Conservation (phyloP, 2,888 invertebrate genomes). For the Microdon myrmicae region DNA sequence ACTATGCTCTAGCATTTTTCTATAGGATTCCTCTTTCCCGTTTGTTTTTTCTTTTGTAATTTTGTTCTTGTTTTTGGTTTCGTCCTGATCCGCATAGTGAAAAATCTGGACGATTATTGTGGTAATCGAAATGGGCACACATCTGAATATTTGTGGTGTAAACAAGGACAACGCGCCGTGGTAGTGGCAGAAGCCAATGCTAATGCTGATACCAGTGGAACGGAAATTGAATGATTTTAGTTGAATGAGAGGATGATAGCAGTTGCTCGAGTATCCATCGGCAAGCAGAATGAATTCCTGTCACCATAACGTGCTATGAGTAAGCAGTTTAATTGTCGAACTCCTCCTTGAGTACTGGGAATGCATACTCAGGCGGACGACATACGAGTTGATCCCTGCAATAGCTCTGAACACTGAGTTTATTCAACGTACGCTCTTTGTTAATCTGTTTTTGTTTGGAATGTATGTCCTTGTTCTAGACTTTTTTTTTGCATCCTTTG, state of each 20-base stretch:
- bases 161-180: slow-evolving; percentile 5
- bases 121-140: slow-evolving; percentile 50
- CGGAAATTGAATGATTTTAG: slow-evolving; percentile 49
- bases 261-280: background rate
- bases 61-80: background rate
- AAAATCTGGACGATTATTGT: slow-evolving; percentile 52
- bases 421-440: too few species aligned
- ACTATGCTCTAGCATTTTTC: too few species aligned
- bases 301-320: slow-evolving; percentile 37
- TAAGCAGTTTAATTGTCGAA: slow-evolving; percentile 47
- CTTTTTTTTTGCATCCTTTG: too few species aligned
- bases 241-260: slow-evolving; percentile 22
- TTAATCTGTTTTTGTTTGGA: too few species aligned
- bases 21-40: background rate
- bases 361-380: background rate
- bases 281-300: slow-evolving; percentile 38
- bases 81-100: slow-evolving; percentile 28
- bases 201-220: slow-evolving; percentile 28
- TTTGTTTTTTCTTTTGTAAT: slow-evolving; percentile 1
- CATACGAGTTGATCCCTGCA: too few species aligned
- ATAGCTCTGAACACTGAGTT: too few species aligned
- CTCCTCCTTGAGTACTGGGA: slow-evolving; percentile 11
- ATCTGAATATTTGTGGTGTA: slow-evolving; percentile 46
- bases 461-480: too few species aligned
- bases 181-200: background rate